Evolutionary conservation across 2,888 invertebrate species (phyloP).

Genomic region (Bimastos eiseni): DNA sequence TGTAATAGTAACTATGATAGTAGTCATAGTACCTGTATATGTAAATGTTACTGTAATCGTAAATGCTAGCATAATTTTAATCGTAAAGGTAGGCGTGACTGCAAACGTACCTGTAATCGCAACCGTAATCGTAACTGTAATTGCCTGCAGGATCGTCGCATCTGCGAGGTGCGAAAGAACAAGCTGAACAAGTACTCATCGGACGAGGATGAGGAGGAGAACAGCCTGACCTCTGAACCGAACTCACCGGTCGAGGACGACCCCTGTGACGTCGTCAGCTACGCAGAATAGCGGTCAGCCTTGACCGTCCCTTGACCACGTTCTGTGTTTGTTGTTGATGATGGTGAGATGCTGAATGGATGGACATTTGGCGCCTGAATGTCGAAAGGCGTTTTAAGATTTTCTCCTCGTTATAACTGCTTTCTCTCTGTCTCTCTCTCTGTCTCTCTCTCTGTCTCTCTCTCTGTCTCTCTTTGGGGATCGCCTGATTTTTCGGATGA

Average conservation of each 20-base stretch:
- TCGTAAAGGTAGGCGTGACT: too few species aligned
- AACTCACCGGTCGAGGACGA: background rate
- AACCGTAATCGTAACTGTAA: background rate
- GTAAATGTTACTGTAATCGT: too few species aligned
- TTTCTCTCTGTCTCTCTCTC: too few species aligned
- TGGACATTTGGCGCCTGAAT: background rate
- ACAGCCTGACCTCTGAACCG: background rate
- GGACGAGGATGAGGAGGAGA: too few species aligned
- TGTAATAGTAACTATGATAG: too few species aligned
- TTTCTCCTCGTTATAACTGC: background rate
- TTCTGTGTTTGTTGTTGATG: background rate
- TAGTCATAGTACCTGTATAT: too few species aligned
- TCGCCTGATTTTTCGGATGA: background rate
- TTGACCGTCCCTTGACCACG: background rate
- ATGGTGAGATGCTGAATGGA: background rate
- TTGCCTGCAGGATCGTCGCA: slow-evolving; percentile 31
- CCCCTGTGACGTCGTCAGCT: background rate
- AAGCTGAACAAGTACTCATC: slow-evolving; percentile 65
- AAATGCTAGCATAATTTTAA: too few species aligned
- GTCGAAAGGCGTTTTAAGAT: background rate
- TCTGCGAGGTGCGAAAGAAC: slow-evolving; percentile 79
- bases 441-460: background rate
- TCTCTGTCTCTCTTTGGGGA: background rate
- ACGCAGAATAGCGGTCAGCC: background rate
- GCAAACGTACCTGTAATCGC: too few species aligned